Conservation (phyloP, 2,113 vertebrate genomes). For the Hypanus sabinus region DNA sequence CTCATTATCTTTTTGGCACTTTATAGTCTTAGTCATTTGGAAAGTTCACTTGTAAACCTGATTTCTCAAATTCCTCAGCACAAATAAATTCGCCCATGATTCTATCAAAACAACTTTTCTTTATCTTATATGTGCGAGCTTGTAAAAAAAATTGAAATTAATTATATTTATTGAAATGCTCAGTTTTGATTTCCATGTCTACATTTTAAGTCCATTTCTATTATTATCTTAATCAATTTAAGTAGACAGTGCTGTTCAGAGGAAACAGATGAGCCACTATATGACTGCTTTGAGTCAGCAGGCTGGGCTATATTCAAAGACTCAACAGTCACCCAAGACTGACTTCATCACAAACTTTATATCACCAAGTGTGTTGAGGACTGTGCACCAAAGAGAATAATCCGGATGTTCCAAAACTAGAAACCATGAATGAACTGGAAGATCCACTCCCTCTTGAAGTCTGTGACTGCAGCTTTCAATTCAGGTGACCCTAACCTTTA, state of each 20-base stretch:
- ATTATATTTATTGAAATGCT: background rate
- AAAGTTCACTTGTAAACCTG: background rate
- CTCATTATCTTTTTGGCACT: background rate
- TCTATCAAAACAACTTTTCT: background rate
- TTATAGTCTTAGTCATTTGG: background rate
- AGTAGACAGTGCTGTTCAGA: background rate
- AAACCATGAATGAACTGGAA: too few species aligned
- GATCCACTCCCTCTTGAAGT: too few species aligned
- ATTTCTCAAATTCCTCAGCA: background rate
- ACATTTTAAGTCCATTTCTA: background rate
- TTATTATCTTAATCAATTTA: background rate
- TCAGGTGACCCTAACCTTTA: too few species aligned
- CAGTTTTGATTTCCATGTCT: background rate
- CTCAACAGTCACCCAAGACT: too few species aligned
- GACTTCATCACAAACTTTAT: too few species aligned
- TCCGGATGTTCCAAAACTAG: too few species aligned
- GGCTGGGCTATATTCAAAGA: too few species aligned
- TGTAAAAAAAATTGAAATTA: background rate
- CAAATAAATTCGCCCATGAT: background rate
- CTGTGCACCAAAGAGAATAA: too few species aligned
- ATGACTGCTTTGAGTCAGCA: too few species aligned
- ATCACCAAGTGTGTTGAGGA: too few species aligned
- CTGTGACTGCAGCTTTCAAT: too few species aligned
- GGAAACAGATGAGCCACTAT: background rate
- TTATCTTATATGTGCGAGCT: background rate